phyloP scores from a whole-genome alignment of 2,113 vertebrate species.

The Miniopterus natalensis region DNA sequence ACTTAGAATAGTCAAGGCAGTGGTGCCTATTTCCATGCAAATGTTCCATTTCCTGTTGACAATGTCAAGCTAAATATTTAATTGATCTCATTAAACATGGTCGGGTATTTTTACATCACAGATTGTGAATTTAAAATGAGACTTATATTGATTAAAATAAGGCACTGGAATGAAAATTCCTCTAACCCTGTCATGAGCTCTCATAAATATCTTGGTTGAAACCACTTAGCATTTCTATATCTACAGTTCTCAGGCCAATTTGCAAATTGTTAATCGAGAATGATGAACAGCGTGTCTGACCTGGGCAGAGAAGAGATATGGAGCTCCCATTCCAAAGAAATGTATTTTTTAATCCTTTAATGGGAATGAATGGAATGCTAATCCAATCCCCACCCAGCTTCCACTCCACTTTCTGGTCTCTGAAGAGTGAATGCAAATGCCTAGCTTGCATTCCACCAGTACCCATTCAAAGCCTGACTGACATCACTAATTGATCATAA shows the following conservation, averaged over 20 bases:
- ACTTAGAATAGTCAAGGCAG: slow-evolving; percentile 60
- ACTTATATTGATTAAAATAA: slow-evolving; percentile 75
- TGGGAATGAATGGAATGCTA: slow-evolving; percentile 27
- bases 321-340: slow-evolving; percentile 4
- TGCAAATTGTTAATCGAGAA: slow-evolving; percentile 68
- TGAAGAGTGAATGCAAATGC: slow-evolving; percentile 26
- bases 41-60: slow-evolving; percentile 80
- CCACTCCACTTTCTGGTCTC: background rate
- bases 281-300: slow-evolving; percentile 23
- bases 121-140: slow-evolving; percentile 73
- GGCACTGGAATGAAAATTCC: slow-evolving; percentile 70
- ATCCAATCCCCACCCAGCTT: background rate
- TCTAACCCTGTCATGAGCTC: slow-evolving; percentile 35
- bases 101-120: slow-evolving; percentile 71
- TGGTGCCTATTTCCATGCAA: slow-evolving; percentile 74
- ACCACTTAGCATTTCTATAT: slow-evolving; percentile 63
- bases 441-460: background rate
- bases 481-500: slow-evolving; percentile 5
- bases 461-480: background rate
- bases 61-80: slow-evolving; percentile 81
- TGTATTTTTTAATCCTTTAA: slow-evolving; percentile 45
- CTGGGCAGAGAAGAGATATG: background rate
- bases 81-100: slow-evolving; percentile 77
- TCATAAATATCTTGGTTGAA: slow-evolving; percentile 74
- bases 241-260: slow-evolving; percentile 54